Evolutionary conservation across 64 coral and sea anemone genomes (phyloP).

Genomic region (Stichodactyla helianthus): DNA sequence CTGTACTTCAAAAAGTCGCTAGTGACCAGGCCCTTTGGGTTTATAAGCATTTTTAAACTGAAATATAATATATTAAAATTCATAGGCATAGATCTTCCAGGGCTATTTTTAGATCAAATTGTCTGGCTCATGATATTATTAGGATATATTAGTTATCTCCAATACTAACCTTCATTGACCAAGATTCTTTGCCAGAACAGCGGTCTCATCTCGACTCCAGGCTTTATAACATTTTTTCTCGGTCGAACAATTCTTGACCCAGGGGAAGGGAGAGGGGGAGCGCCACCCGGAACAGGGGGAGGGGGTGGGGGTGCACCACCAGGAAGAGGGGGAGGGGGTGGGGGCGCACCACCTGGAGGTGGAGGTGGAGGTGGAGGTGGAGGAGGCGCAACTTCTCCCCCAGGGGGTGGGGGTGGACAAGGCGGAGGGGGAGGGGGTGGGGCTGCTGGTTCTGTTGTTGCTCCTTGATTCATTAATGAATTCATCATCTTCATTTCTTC

Average conservation of each 20-base stretch:
- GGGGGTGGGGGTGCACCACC: constrained; percentile 45
- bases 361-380: constrained; percentile 64
- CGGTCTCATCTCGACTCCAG: constrained; percentile 98
- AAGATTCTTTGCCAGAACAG: constrained; percentile 98
- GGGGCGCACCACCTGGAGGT: constrained; percentile 25
- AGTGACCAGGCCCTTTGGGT: too few species aligned
- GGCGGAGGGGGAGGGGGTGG: constrained; percentile 29
- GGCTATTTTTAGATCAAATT: too few species aligned
- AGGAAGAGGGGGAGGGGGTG: constrained; percentile 61
- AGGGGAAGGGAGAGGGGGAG: constrained; percentile 66
- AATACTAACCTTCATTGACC: neutral
- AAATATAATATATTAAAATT: too few species aligned
- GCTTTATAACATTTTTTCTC: constrained; percentile 71
- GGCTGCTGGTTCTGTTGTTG: constrained; percentile 3
- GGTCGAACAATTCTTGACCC: constrained; percentile 43
- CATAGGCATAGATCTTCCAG: too few species aligned
- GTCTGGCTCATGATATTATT: neutral
- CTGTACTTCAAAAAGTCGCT: too few species aligned
- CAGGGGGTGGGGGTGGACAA: constrained; percentile 41
- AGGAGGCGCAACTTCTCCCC: constrained; percentile 20
- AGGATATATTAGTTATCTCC: too few species aligned
- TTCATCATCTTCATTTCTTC: constrained; percentile 47
- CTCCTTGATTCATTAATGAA: neutral
- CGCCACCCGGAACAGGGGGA: constrained; percentile 24
- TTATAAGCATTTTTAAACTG: too few species aligned